Base-by-base conservation (phyloP, 1,140 invertebrate species). In the Drosophila grimshawi region DNA sequence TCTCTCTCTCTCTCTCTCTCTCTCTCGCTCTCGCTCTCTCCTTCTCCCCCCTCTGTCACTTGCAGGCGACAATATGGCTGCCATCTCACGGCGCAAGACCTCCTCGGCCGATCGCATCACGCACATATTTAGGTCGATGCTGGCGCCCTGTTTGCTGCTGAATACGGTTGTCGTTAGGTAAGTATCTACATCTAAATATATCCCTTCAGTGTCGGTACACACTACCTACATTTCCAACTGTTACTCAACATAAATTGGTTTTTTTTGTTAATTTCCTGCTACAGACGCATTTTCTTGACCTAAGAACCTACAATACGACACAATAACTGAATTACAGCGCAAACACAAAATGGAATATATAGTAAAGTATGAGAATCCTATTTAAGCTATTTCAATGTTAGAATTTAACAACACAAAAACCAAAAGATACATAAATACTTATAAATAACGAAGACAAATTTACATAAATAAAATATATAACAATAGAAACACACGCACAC, bases 21-120 rank as follows among this genome's bases (percentile, higher is more conserved):
- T 27, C 76, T 77, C 71, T 70, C 63, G 72, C 73, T 88, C 90
- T 49, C 76, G 10, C 37, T 10, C 37, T 39, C 0, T 39, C 2
- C 8, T 19, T 19, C 11, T 53, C 3, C 8, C 2, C 11, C 35
- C 55, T 35, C 74, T 78, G 68, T 71, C 62, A 72, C 68, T 81
- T 89, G 52, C 72, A 93, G 92, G 92, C 76, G 92, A 93, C 83
- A 93, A 93, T 72, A 93, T 92, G 91, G 92, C 92, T 57, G 92
- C 92, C 56, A 93, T 93, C 65, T 92, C 92, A 43, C 78, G 92
- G 45, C 81, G 92, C 60, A 92, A 93, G 75, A 93, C 92, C 73
- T 92, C 90, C 59, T 92, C 92, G 56, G 91, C 91, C 64, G 90
- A 91, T 90, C 91, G 90, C 55, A 81, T 92, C 70, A 79, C 89